phyloP scores from a whole-genome alignment of 2,797 vertebrate genomes.

The Decapterus maruadsi region DNA sequence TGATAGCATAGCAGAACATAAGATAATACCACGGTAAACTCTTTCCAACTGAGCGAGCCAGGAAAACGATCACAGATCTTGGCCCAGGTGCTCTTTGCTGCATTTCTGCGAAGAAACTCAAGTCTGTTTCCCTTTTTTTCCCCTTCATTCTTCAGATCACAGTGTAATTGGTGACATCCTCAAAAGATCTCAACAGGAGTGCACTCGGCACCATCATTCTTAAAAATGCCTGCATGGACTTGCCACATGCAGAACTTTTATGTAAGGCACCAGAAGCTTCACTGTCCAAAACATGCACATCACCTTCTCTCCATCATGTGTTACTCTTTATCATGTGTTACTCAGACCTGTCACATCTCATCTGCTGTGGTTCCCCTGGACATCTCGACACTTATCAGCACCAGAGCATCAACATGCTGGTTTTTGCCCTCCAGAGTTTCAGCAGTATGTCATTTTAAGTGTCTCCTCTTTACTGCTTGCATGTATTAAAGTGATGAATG shows the following conservation, averaged over 20 bases:
- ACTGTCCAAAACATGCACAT: constrained; percentile 39
- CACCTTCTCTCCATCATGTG: constrained; percentile 18
- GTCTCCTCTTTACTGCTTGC: constrained; percentile 47
- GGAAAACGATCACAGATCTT: constrained; percentile 65
- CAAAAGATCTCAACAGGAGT: constrained; percentile 24
- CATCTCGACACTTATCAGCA: constrained; percentile 60
- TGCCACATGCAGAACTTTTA: constrained; percentile 10
- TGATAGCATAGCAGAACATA: constrained; percentile 61
- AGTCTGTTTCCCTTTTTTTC: constrained; percentile 29
- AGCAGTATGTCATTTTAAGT: constrained; percentile 61
- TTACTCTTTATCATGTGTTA: constrained; percentile 49
- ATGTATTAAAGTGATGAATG: constrained; percentile 65
- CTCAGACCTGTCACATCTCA: constrained; percentile 54
- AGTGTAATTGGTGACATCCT: constrained; percentile 40
- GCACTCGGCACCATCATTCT: background rate
- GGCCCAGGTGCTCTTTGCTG: constrained; percentile 41
- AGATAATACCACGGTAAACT: constrained; percentile 46
- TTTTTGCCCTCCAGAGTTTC: constrained; percentile 41
- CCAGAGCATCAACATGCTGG: constrained; percentile 41
- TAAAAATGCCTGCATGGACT: background rate
- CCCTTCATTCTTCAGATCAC: constrained; percentile 18
- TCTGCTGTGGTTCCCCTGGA: constrained; percentile 59
- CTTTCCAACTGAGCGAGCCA: constrained; percentile 52
- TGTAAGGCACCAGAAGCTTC: constrained; percentile 38
- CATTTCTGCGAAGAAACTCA: constrained; percentile 32